Base-by-base conservation (phyloP, 2,797 vertebrate species). In the Otolemur crassicaudatus region DNA sequence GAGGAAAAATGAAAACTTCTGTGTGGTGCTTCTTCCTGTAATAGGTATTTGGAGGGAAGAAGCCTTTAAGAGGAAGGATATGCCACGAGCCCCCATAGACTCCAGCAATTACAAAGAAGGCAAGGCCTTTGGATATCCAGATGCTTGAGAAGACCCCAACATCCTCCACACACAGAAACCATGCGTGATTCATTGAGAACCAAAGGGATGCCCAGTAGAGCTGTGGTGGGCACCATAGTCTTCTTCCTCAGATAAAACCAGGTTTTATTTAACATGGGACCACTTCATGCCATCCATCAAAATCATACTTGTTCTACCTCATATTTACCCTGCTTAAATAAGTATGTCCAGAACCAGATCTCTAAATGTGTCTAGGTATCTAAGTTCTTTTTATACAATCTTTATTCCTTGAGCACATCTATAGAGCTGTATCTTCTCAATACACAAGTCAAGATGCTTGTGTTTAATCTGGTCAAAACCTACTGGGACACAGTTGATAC, bases 401-500 rank as follows among this genome's bases (percentile, higher is more conserved):
- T 84, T 90, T 14, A 85, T 81, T 87, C 31, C 43, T 73, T 84
- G 61, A 69, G n/a, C 13, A 29, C 58, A 6, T 49, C 81, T 93
- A 20, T 58, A 69, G 82, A 77, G 84, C 19, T 85, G 9, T 58
- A 20, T 87, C 85, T 73, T 92, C 87, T 90, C n/a, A 90, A 61
- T 27, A 79, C 12, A 37, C 46, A 85, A 93, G 83, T 75, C 82
- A 95, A 43, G 61, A 96, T 56, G 61, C 29, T 49, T 86, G 19
- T 87, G 83, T 90, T 84, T 84, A 95, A 61, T 65, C n/a, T n/a
- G 90, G 93, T 95, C 91, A 96, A 92, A 97, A 79, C 76, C 91
- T 95, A 97, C 96, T 97, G 95, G 87, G 63, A 86, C 13, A 77
- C 61, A 97, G 86, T 49, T 92, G 94, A 94, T 95, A 94, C 49